phyloP scores from a whole-genome alignment of 2,888 invertebrate species.

The Polyommatus iphigenia region DNA sequence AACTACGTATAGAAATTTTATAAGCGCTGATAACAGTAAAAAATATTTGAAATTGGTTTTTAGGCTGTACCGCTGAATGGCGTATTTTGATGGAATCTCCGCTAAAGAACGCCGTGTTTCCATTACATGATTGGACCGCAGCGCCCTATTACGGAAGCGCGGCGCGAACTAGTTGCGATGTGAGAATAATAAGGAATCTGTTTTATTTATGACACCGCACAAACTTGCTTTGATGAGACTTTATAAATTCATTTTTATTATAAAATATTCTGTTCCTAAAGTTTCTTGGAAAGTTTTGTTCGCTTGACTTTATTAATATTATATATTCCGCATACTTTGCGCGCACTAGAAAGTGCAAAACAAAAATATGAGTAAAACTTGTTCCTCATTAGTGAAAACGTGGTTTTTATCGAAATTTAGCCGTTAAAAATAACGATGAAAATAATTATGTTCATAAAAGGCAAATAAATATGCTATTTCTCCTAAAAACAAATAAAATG shows the following conservation, averaged over 20 bases:
- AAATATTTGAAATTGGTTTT: conserved; percentile 44
- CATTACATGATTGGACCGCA: conserved; percentile 51
- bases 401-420: background rate
- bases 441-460: too few species aligned
- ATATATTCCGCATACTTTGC: conserved; percentile 9
- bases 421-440: background rate
- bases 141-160: conserved; percentile 37
- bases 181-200: conserved; percentile 34
- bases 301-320: conserved; percentile 13
- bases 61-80: conserved; percentile 41
- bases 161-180: conserved; percentile 36
- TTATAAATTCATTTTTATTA: conserved; percentile 28
- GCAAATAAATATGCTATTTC: too few species aligned
- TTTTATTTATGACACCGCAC: conserved; percentile 35
- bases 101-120: conserved; percentile 43
- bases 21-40: conserved; percentile 41
- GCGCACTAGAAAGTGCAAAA: background rate
- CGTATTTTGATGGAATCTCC: conserved; percentile 46
- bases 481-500: too few species aligned
- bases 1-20: conserved; percentile 33
- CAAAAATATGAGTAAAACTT: background rate
- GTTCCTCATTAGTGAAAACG: background rate
- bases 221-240: conserved; percentile 30
- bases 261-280: conserved; percentile 28
- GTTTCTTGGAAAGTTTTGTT: conserved; percentile 3